Evolutionary conservation across 2,888 invertebrate genomes (phyloP).

Genomic region (Cryptocephalus primarius): DNA sequence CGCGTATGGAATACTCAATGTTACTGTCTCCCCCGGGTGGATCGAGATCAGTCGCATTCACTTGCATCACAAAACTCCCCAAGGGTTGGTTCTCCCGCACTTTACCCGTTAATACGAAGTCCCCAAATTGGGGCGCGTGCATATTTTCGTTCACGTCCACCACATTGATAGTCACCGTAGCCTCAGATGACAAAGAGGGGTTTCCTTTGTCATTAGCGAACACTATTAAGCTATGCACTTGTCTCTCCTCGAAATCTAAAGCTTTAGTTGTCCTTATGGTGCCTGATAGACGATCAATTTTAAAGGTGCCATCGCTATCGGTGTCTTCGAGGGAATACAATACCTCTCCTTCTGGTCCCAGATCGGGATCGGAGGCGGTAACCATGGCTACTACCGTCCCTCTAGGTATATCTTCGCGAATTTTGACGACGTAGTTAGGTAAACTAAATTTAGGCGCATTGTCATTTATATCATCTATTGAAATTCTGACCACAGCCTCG

Average conservation of each 20-base stretch:
- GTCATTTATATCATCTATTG: slow-evolving; percentile 85
- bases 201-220: slow-evolving; percentile 78
- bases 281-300: slow-evolving; percentile 76
- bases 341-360: slow-evolving; percentile 71
- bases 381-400: slow-evolving; percentile 81
- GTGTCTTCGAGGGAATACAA: slow-evolving; percentile 68
- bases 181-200: slow-evolving; percentile 68
- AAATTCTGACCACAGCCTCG: slow-evolving; percentile 71
- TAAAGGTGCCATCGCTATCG: slow-evolving; percentile 60
- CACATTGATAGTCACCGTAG: slow-evolving; percentile 73
- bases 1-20: slow-evolving; percentile 75
- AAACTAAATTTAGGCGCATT: slow-evolving; percentile 75
- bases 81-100: slow-evolving; percentile 73
- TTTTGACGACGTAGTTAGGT: slow-evolving; percentile 62
- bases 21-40: slow-evolving; percentile 69
- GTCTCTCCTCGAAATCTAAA: slow-evolving; percentile 82
- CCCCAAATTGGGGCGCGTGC: slow-evolving; percentile 70
- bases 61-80: slow-evolving; percentile 65
- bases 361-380: slow-evolving; percentile 75
- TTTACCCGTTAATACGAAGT: slow-evolving; percentile 62
- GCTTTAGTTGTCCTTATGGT: slow-evolving; percentile 67
- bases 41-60: slow-evolving; percentile 72
- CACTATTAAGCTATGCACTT: slow-evolving; percentile 79
- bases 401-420: slow-evolving; percentile 82
- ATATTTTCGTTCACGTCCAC: slow-evolving; percentile 92